Evolutionary conservation across 2,113 vertebrate species (phyloP).

Genomic region (Albula goreensis): DNA sequence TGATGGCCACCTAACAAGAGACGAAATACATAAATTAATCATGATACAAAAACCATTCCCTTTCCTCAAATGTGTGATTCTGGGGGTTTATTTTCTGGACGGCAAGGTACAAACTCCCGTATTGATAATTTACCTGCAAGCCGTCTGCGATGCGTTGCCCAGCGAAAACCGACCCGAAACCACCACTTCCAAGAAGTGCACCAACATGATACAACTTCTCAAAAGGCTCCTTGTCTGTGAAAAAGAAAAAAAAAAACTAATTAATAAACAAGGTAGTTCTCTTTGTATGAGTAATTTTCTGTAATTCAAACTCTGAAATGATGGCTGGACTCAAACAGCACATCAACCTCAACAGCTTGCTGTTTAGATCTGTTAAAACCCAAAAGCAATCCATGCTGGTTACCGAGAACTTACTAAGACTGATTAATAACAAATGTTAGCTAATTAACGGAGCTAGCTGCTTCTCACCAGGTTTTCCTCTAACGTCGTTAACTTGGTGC

Average conservation of each 20-base stretch:
- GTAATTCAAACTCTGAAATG: neutral
- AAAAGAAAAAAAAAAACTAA: neutral
- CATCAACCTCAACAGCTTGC: too few relatives aligned
- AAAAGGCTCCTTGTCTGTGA: constrained; percentile 64
- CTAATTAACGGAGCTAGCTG: neutral
- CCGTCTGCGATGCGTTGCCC: constrained; percentile 70
- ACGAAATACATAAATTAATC: neutral
- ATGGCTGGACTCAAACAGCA: neutral
- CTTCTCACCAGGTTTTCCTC: constrained; percentile 46
- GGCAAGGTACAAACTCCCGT: neutral
- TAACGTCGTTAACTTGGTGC: constrained; percentile 44
- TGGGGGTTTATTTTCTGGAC: too few relatives aligned
- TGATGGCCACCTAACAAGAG: constrained; percentile 78
- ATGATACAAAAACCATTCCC: neutral
- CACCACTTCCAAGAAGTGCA: constrained; percentile 71
- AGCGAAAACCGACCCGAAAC: constrained; percentile 74
- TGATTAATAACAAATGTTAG: neutral
- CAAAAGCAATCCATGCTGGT: neutral
- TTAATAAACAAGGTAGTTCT: neutral
- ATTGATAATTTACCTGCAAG: constrained; percentile 58
- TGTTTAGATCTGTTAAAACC: neutral
- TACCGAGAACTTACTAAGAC: neutral
- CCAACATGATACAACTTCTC: constrained; percentile 68
- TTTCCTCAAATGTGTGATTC: neutral
- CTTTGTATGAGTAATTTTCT: neutral